phyloP scores from a whole-genome alignment of 1,140 invertebrate genomes.

The Drosophila tropicalis region DNA sequence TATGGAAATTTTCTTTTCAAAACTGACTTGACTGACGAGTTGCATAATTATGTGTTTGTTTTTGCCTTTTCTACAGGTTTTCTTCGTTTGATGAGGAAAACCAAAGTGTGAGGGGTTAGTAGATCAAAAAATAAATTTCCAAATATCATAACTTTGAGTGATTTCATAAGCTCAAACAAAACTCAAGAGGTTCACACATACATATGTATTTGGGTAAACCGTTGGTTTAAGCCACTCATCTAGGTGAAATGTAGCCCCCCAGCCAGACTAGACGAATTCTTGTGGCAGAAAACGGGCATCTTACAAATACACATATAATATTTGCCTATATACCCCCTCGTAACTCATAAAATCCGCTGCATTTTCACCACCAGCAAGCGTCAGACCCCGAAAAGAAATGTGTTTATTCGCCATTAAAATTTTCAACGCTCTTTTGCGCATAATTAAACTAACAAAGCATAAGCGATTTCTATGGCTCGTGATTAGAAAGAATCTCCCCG shows the following conservation, averaged over 20 bases:
- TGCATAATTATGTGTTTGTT: conserved; percentile 61
- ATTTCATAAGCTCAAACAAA: conserved; percentile 6
- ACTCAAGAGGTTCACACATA: background rate
- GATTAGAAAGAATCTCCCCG: conserved; percentile 69
- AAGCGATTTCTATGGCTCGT: conserved; percentile 66
- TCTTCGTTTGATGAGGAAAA: conserved; percentile 17
- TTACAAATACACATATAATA: conserved; percentile 27
- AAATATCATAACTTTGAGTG: conserved; percentile 1
- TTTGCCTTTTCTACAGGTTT: conserved; percentile 17
- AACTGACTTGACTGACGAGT: conserved; percentile 55
- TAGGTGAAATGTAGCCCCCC: conserved; percentile 43
- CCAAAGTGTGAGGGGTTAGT: conserved; percentile 2
- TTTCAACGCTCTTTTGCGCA: conserved; percentile 73
- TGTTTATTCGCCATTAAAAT: conserved; percentile 75
- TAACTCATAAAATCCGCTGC: conserved; percentile 64
- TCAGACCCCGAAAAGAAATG: conserved; percentile 52
- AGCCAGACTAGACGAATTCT: conserved; percentile 37
- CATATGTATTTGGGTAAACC: conserved; percentile 6
- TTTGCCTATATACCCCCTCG: conserved; percentile 47
- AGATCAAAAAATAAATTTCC: conserved; percentile 3
- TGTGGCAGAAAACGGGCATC: conserved; percentile 55
- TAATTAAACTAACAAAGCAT: conserved; percentile 68
- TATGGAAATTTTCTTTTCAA: conserved; percentile 54
- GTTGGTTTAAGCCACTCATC: conserved; percentile 4
- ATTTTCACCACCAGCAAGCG: conserved; percentile 59